Conservation (phyloP, 2,797 vertebrate genomes). For the Microctenopoma stevenorrisi region DNA sequence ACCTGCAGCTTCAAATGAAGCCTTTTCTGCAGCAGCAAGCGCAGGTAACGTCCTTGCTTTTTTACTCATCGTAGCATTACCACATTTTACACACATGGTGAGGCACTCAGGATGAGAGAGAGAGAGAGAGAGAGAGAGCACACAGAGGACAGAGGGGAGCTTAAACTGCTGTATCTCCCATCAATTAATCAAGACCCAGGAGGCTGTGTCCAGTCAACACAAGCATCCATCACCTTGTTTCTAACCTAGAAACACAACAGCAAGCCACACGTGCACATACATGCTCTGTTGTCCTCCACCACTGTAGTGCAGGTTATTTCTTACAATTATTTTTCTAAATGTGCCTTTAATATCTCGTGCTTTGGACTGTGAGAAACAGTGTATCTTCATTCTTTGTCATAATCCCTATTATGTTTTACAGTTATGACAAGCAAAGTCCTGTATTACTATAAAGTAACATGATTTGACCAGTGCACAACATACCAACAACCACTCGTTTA, state of each 20-base stretch:
- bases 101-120: constrained; percentile 19
- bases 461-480: background rate
- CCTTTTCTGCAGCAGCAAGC: constrained; percentile 17
- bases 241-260: constrained; percentile 50
- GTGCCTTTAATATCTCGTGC: constrained; percentile 31
- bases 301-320: background rate
- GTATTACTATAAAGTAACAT: background rate
- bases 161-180: constrained; percentile 50
- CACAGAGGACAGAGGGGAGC: constrained; percentile 41
- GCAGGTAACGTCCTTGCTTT: constrained; percentile 18
- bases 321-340: constrained; percentile 6
- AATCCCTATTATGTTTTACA: background rate
- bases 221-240: constrained; percentile 68
- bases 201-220: constrained; percentile 70
- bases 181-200: constrained; percentile 72
- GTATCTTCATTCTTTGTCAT: background rate
- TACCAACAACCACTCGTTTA: constrained; percentile 18
- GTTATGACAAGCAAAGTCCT: background rate
- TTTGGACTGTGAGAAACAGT: background rate
- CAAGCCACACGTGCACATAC: background rate
- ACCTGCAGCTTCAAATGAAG: constrained; percentile 39
- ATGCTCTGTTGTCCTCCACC: constrained; percentile 20
- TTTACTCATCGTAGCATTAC: constrained; percentile 13
- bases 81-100: constrained; percentile 20
- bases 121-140: constrained; percentile 28